Base-by-base conservation (phyloP, 2,888 invertebrate species). In the Pristionchus fissidentatus region DNA sequence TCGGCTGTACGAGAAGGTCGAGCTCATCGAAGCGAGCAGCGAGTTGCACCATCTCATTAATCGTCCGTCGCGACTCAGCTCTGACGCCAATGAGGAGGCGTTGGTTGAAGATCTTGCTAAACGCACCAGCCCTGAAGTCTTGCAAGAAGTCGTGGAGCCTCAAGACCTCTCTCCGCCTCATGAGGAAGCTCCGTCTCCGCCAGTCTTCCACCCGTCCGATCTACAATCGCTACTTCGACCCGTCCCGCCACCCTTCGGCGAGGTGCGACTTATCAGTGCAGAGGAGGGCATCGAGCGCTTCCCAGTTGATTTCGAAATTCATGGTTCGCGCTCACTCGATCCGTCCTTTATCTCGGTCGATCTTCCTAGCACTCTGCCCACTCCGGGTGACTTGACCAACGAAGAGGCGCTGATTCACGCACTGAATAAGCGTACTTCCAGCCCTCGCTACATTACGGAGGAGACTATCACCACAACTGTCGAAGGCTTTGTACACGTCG, bases 271-370 rank as follows among this genome's bases (percentile, higher is more conserved):
- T 4, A 41, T 66, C 1, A 66, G 66, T 5, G 66, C 66, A 1
- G 66, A 66, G n/a, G 66, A 66, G 38, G 66, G 38, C 66, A 38
- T 66, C 2, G 66, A 66, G 66, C 66, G 66, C 19, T 38, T 66
- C 66, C 66, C 66, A 8, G 0, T n/a, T 5, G 41, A 41, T 13
- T 4, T 8, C 26, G 66, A 38, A 1, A 13, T 15, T 38, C 38
- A 19, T 0, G 66, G 22, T 5, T 41, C 66, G 3, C 66, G 66
- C 22, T 66, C 66, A 29, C 38, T 66, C 29, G n/a, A 19, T 3
- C 38, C 66, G 15, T 19, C 66, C 38, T 38, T n/a, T n/a, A 38
- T 66, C 41, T 66, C 66, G 7, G 66, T 66, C 3, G 66, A 66
- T n/a, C 66, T 66, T 7, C 57, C 57, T 29, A 57, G 29, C 13